These are phyloP conservation scores for Callyntrura guangdongensis DNA, from an alignment of 2,888 invertebrate species.

Conservation along the genomic window DNA sequence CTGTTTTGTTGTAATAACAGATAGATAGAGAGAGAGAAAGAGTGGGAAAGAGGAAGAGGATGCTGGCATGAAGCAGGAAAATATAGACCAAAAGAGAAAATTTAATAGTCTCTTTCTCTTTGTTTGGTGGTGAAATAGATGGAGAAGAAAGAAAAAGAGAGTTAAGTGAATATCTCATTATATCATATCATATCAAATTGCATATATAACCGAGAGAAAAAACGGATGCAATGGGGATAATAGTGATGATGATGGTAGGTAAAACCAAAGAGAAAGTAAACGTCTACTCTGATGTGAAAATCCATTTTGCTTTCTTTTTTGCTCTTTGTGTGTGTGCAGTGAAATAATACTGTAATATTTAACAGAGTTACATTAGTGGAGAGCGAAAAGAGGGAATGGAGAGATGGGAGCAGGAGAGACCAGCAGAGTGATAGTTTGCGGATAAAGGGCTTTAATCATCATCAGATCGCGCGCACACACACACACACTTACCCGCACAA, in stretches of 20 bases:
- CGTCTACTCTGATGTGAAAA: too few relatives aligned
- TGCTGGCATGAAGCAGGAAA: not conserved
- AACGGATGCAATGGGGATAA: not conserved
- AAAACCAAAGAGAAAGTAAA: too few relatives aligned
- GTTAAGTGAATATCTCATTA: not conserved
- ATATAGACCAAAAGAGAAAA: conserved; percentile 1
- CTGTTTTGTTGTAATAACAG: not conserved
- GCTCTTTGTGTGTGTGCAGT: too few relatives aligned
- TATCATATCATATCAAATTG: not conserved
- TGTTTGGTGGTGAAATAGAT: not conserved
- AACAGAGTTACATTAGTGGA: not conserved
- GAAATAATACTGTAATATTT: not conserved
- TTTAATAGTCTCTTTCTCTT: conserved; percentile 13
- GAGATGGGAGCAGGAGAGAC: too few relatives aligned
- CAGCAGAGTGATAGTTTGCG: too few relatives aligned
- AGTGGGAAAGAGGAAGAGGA: not conserved
- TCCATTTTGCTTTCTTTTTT: too few relatives aligned
- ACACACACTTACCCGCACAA: too few relatives aligned
- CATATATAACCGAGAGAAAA: conserved; percentile 1
- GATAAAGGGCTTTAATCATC: too few relatives aligned
- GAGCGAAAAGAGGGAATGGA: not conserved
- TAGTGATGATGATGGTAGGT: not conserved
- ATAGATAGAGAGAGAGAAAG: not conserved
- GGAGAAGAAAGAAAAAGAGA: not conserved
- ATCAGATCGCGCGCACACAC: too few relatives aligned